phyloP scores from a whole-genome alignment of 1,140 invertebrate genomes.

The Idris sp. region DNA sequence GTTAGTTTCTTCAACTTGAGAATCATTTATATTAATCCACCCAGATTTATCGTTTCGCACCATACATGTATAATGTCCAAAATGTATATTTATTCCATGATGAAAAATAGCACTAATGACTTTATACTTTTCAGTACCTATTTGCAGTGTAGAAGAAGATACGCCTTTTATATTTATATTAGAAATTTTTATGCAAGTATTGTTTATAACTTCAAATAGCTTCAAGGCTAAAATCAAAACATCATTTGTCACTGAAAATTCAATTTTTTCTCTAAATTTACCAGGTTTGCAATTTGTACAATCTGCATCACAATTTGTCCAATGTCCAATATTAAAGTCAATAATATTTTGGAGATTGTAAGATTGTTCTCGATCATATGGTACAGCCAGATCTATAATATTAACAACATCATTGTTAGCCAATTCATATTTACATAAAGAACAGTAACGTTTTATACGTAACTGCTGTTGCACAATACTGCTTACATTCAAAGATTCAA shows the following conservation, averaged over 20 bases:
- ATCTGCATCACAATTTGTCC: background rate
- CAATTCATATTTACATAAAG: background rate
- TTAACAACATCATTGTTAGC: background rate
- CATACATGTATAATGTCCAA: slow-evolving; percentile 11
- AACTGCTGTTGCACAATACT: background rate
- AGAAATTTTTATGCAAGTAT: background rate
- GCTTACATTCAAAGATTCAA: background rate
- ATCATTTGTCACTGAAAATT: background rate
- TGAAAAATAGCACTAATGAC: slow-evolving; percentile 1
- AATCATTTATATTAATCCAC: slow-evolving; percentile 1
- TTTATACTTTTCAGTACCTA: background rate
- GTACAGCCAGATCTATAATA: background rate
- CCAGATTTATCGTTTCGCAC: background rate
- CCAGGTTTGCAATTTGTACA: background rate
- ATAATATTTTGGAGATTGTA: slow-evolving; percentile 2
- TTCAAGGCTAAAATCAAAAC: slow-evolving; percentile 2
- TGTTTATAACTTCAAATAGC: slow-evolving; percentile 1
- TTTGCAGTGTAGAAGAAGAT: background rate
- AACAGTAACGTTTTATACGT: background rate
- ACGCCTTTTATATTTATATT: background rate
- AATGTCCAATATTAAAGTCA: background rate
- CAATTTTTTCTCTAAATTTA: background rate
- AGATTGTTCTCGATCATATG: background rate
- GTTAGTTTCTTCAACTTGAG: background rate
- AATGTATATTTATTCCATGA: slow-evolving; percentile 1